Conservation (phyloP, 2,113 vertebrate genomes). For the Megaceryle torquata region DNA sequence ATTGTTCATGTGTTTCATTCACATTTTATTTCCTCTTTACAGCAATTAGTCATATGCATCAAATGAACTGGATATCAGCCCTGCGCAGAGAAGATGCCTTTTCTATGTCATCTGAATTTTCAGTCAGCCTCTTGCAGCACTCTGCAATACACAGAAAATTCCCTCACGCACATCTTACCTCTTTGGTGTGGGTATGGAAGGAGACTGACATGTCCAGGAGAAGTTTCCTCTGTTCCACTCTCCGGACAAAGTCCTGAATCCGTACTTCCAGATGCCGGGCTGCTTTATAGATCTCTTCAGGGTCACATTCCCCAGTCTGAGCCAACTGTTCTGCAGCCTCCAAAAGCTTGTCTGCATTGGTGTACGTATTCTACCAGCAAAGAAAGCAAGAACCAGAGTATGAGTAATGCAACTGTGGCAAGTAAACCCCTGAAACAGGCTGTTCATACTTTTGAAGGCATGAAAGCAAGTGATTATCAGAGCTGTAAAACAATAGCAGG, state of each 20-base stretch:
- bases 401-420: constrained; percentile 31
- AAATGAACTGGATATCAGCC: neutral
- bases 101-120: neutral
- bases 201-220: constrained; percentile 98
- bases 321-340: constrained; percentile 97
- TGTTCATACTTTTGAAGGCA: neutral
- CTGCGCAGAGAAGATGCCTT: neutral
- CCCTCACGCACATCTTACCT: constrained; percentile 77
- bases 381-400: constrained; percentile 65
- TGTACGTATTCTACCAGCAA: constrained; percentile 91
- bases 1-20: neutral
- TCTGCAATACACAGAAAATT: neutral
- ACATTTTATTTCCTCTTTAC: neutral
- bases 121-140: neutral
- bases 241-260: constrained; percentile 96
- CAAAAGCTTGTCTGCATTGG: constrained; percentile 97
- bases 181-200: constrained; percentile 98
- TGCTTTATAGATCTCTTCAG: constrained; percentile 98
- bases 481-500: constrained; percentile 4
- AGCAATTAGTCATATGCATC: neutral
- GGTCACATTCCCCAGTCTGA: constrained; percentile 97
- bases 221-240: constrained; percentile 96
- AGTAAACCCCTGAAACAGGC: neutral
- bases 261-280: constrained; percentile 97
- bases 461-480: constrained; percentile 9